These are phyloP conservation scores for Synanthedon myopaeformis DNA, from an alignment of 2,888 invertebrate species.

Conservation along the genomic window DNA sequence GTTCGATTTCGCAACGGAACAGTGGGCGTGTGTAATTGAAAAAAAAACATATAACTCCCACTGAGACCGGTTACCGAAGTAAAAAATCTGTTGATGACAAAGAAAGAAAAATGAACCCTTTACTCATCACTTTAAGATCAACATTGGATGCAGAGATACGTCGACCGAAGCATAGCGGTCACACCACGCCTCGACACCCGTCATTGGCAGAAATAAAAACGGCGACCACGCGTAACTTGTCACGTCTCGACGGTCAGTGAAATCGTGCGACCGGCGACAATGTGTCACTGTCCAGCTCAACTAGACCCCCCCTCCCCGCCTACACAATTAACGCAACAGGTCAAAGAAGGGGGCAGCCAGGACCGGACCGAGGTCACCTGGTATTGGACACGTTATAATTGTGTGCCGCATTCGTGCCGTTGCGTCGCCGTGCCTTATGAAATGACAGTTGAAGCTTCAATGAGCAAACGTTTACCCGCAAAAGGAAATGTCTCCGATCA, in stretches of 20 bases:
- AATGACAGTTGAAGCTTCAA: constrained; percentile 63
- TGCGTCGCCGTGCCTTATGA: constrained; percentile 60
- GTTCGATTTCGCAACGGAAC: constrained; percentile 35
- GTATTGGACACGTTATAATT: constrained; percentile 32
- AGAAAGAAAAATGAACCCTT: constrained; percentile 26
- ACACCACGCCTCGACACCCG: constrained; percentile 67
- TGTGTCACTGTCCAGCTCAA: constrained; percentile 47
- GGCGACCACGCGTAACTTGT: constrained; percentile 67
- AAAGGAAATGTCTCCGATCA: constrained; percentile 64
- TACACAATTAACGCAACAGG: constrained; percentile 10
- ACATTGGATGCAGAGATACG: constrained; percentile 17
- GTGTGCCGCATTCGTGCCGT: constrained; percentile 41
- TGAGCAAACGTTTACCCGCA: constrained; percentile 58
- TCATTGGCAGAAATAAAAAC: constrained; percentile 72
- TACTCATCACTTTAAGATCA: constrained; percentile 26
- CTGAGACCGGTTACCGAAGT: constrained; percentile 41
- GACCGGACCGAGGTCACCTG: constrained; percentile 24
- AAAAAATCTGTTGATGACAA: neutral
- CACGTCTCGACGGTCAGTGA: constrained; percentile 65
- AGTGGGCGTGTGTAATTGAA: constrained; percentile 58
- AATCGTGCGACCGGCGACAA: constrained; percentile 66
- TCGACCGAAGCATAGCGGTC: constrained; percentile 39
- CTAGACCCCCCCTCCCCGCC: constrained; percentile 26
- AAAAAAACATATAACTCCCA: constrained; percentile 68
- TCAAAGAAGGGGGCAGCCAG: constrained; percentile 9